Evolutionary conservation across 2,113 vertebrate species (phyloP), one percentile per base, ranked within the genome.

Genomic region (Engraulis encrasicolus): DNA sequence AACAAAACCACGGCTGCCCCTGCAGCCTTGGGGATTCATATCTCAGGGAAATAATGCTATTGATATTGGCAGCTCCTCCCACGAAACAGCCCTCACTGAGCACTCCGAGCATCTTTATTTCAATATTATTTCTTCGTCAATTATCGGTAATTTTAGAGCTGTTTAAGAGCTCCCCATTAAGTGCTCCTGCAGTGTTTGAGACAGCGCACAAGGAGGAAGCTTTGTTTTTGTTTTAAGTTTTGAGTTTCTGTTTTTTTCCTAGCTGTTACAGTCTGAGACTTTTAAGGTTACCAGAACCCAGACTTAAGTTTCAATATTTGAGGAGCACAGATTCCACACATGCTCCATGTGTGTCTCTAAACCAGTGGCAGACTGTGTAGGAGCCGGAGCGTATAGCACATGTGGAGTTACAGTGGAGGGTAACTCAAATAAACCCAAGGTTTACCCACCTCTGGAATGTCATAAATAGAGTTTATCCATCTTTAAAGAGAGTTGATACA

Each of bases 61-160:
- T 88, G 83, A 90, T 88, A 79, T 85, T 91, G 87, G 86, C 86
- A 83, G 79, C 40, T 81, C 34, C 82, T 84, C 80, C 31, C 83
- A 50, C 37, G 90, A 88, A 82, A n/a, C 80, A 80, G 79, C 79
- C n/a, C 81, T 83, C 81, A 78, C 81, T 66, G 54, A 50, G 80
- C 80, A 78, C 88, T 87, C n/a, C n/a, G n/a, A n/a, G n/a, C n/a
- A n/a, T n/a, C 77, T 78, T 52, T 89, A 88, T 27, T 74, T 27
- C 66, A 34, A 34, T 84, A 82, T 88, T 85, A 79, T 87, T 87
- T 87, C 77, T 66, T 36, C 40, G 61, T 81, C 78, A 87, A 86
- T 87, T 79, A 83, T 78, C 23, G 11, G 83, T 86, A 11, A 86
- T 89, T 88, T 82, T 78, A 84, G 37, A 87, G 79, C 82, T 23